Base-by-base conservation (phyloP, 2,888 invertebrate genomes). In the Gastrophysa polygoni region DNA sequence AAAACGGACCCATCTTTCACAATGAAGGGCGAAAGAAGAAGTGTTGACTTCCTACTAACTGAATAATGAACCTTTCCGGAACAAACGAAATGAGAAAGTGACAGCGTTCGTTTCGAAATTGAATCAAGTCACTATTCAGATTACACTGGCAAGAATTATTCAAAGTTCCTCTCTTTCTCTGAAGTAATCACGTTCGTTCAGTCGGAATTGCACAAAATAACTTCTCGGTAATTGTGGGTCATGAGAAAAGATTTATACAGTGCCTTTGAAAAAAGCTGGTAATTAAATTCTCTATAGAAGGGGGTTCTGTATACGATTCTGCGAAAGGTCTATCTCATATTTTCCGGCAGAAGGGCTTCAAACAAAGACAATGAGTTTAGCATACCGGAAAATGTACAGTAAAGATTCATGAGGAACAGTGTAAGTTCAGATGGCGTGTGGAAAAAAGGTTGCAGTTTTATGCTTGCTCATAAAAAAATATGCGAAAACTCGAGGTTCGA, bases 341-440 rank as follows among this genome's bases (percentile, higher is more conserved):
- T 54, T 58, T n/a, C n/a, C 16, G 43, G 58, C 16, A 46, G 56
- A 51, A 18, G 59, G 50, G 34, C 58, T 34, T 57, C 49, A 29
- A 61, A 61, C 51, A 58, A 58, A 64, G 59, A 64, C 56, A 64
- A 57, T 61, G 51, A 54, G 61, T 57, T 58, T 43, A 64, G 59
- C 61, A 61, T 52, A 11, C 58, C 56, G 52, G 61, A 64, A 64
- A 61, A 61, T 52, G 32, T 51, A 50, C 47, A 28, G 10, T n/a
- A 24, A 38, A 47, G 61, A 58, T 61, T 61, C 51, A 58, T 64
- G 57, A 57, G 60, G 54, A 60, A 60, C 46, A 44, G 57, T 46
- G 61, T 64, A 59, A 56, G 56, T 64, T 56, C 29, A 38, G 51
- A 61, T 64, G 43, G 58, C 56, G 51, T 58, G 58, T 55, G 47